Conservation (phyloP, 2,888 invertebrate genomes). For the Heliconius aoede region DNA sequence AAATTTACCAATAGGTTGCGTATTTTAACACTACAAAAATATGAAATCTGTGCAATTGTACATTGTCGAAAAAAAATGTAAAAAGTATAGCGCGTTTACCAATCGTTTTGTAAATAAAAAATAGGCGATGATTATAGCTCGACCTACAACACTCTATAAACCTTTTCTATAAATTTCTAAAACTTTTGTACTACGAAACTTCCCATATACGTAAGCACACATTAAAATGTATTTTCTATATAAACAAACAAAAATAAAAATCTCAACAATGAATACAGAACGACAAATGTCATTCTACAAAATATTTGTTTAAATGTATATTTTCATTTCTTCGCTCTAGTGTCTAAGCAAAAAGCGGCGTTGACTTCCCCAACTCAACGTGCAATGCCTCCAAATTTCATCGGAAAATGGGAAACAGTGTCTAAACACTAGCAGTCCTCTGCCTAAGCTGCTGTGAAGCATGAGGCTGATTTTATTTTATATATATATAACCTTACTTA, state of each 20-base stretch:
- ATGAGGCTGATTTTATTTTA: too few relatives aligned
- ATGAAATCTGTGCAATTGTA: conserved; percentile 4
- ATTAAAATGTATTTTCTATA: neutral
- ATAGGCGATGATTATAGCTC: neutral
- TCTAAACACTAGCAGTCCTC: too few relatives aligned
- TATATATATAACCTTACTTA: neutral
- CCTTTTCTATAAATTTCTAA: neutral
- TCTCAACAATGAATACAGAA: too few relatives aligned
- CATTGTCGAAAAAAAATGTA: neutral
- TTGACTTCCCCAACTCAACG: too few relatives aligned
- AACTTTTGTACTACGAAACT: neutral
- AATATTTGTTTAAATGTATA: too few relatives aligned
- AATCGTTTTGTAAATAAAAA: conserved; percentile 9
- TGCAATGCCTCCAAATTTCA: too few relatives aligned
- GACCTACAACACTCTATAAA: neutral
- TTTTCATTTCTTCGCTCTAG: too few relatives aligned
- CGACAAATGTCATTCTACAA: too few relatives aligned
- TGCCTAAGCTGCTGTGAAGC: too few relatives aligned
- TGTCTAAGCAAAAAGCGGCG: too few relatives aligned
- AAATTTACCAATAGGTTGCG: neutral
- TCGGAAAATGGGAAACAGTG: too few relatives aligned
- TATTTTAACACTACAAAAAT: neutral
- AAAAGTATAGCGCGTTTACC: neutral
- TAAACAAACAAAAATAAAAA: too few relatives aligned
- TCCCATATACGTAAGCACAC: neutral